phyloP scores from a whole-genome alignment of 2,888 invertebrate genomes.

The Pristionchus mayeri region DNA sequence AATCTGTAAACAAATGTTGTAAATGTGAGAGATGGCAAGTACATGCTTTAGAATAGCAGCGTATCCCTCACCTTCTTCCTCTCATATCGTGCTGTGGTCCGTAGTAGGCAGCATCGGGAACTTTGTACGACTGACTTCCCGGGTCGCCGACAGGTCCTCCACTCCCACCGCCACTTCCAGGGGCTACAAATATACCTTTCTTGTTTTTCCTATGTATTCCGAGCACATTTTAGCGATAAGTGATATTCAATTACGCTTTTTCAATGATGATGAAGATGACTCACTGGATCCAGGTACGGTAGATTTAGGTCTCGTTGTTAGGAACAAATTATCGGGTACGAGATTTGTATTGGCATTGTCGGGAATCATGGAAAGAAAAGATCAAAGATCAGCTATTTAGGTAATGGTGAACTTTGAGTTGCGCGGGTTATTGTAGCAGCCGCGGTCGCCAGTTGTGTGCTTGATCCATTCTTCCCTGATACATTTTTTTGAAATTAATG shows the following conservation, averaged over 20 bases:
- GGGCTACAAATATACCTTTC: too few species aligned
- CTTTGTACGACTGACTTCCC: slow-evolving; percentile 19
- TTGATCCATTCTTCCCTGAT: slow-evolving; percentile 58
- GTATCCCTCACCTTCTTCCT: slow-evolving; percentile 48
- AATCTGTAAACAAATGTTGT: too few species aligned
- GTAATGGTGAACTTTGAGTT: background rate
- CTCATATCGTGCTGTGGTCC: slow-evolving; percentile 43
- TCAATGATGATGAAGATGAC: too few species aligned
- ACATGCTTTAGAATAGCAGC: too few species aligned
- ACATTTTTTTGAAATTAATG: too few species aligned
- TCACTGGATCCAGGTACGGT: slow-evolving; percentile 13
- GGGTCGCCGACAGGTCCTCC: background rate
- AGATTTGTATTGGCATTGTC: slow-evolving; percentile 49
- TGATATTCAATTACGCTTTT: too few species aligned
- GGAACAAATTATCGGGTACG: slow-evolving; percentile 37
- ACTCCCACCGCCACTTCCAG: too few species aligned
- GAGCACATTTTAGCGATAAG: too few species aligned
- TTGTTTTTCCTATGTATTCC: too few species aligned
- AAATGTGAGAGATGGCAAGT: too few species aligned
- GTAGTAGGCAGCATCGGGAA: slow-evolving; percentile 48
- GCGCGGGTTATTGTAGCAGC: slow-evolving; percentile 67
- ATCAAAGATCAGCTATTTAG: background rate
- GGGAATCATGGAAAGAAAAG: slow-evolving; percentile 50
- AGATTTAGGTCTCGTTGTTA: slow-evolving; percentile 10
- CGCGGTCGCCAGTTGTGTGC: slow-evolving; percentile 54